Evolutionary conservation across 2,113 vertebrate species (phyloP).

Genomic region (Cryptoleucopteryx plumbea): DNA sequence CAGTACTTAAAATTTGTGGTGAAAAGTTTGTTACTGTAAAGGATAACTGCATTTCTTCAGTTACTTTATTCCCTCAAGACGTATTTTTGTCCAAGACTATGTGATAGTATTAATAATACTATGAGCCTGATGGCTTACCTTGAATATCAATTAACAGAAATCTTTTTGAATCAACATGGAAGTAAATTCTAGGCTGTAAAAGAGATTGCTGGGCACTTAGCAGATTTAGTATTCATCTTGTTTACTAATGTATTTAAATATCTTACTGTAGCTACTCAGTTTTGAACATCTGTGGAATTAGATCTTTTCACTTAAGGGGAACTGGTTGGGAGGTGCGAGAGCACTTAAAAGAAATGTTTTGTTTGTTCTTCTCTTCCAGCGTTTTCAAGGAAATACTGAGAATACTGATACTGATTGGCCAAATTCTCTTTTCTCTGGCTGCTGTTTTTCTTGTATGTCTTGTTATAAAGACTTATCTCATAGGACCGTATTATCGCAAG

Average conservation of each 20-base stretch:
- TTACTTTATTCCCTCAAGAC: neutral
- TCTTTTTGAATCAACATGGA: neutral
- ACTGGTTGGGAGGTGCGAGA: neutral
- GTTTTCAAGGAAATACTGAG: slow-evolving; percentile 78
- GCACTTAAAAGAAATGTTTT: neutral
- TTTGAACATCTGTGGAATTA: neutral
- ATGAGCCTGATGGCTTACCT: neutral
- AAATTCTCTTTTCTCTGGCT: slow-evolving; percentile 86
- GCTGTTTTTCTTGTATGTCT: slow-evolving; percentile 86
- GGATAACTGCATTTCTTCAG: neutral
- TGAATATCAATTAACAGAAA: neutral
- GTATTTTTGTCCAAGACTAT: neutral
- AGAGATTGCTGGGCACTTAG: neutral
- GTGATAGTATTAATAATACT: neutral
- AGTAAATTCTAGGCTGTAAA: neutral
- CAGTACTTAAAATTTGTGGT: neutral
- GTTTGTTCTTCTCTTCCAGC: slow-evolving; percentile 59
- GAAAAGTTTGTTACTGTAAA: neutral
- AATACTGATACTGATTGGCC: slow-evolving; percentile 81
- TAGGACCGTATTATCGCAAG: slow-evolving; percentile 92
- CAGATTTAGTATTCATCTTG: neutral
- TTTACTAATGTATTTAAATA: neutral
- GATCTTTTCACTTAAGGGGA: neutral
- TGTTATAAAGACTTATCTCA: slow-evolving; percentile 83
- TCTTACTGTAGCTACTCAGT: neutral